These are phyloP conservation scores for Chaetops frenatus DNA, from an alignment of 2,113 vertebrate species.

Conservation along the genomic window DNA sequence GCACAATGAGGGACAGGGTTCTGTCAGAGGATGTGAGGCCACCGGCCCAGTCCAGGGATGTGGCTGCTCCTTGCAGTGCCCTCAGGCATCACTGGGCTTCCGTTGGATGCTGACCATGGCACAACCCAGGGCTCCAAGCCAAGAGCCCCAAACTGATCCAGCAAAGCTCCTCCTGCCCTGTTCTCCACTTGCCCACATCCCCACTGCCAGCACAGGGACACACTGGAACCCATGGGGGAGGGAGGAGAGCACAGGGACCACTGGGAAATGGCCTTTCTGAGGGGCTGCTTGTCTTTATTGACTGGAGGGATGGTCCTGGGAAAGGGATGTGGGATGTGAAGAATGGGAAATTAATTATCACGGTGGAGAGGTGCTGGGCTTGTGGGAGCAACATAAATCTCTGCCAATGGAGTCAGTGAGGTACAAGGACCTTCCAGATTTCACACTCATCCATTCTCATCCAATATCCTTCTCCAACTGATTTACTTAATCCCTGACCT, in stretches of 20 bases:
- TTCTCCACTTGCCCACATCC: rapidly evolving
- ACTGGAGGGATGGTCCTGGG: neutral
- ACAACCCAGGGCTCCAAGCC: neutral
- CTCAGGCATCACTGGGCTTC: neutral
- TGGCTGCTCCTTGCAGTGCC: neutral
- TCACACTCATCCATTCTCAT: neutral
- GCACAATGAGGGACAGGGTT: neutral
- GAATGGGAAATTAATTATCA: neutral
- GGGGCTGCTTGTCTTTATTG: neutral
- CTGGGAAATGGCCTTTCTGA: neutral
- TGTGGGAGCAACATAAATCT: neutral
- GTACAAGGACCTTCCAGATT: neutral
- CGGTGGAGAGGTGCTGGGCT: neutral
- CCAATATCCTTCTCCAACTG: neutral
- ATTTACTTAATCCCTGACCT: neutral
- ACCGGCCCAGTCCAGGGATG: neutral
- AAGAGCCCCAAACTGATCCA: neutral
- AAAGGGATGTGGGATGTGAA: neutral
- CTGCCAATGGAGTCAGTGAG: rapidly evolving
- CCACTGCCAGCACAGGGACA: rapidly evolving
- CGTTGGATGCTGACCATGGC: neutral
- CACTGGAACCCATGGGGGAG: rapidly evolving
- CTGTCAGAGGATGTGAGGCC: neutral
- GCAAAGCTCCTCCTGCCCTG: neutral
- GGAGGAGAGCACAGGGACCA: rapidly evolving